Base-by-base conservation (phyloP, 2,113 vertebrate species). In the Excalfactoria chinensis region DNA sequence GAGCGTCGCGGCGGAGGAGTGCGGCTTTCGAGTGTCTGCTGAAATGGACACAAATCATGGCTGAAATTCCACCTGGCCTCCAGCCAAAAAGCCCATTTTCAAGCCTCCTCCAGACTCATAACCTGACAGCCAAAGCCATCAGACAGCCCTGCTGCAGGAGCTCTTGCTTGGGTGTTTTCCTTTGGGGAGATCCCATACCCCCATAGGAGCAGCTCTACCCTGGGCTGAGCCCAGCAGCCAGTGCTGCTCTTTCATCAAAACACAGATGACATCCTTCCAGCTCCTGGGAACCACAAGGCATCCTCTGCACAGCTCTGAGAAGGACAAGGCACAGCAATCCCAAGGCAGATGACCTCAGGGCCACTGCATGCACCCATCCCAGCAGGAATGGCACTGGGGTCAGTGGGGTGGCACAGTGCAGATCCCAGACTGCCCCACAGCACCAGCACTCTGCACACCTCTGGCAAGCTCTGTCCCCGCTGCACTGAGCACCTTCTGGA, bases 21-120 rank as follows among this genome's bases (percentile, higher is more conserved):
- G 11, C 4, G 7, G 78, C 62, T 90, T 63, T 55, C 8, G 9
- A 78, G 85, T 21, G 56, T 70, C n/a, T 53, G 91, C 81, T 60
- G 75, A 76, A 75, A 88, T 18, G 30, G 92, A 68, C 88, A 84
- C 95, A 91, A 89, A 93, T 94, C 93, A 73, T 48, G 26, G 2
- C 74, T 70, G 80, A 86, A 91, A 91, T 67, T 68, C 82, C 84
- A 3, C 37, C 68, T 87, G 94, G 91, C 23, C 78, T 56, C 60
- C 16, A 8, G 87, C 87, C 94, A 94, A 46, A 19, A 64, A 89
- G 70, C 60, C 82, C 68, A 93, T 95, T 93, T 91, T 43, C 75
- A 59, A 88, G 55, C 46, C 75, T 90, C 51, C 88, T 93, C 78
- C 64, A 84, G 82, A 35, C 87, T 95, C 60, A 16, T 2, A 49